Evolutionary conservation across 2,888 invertebrate species (phyloP), one percentile per base, ranked within the genome.

Genomic region (Pristionchus maxplancki): DNA sequence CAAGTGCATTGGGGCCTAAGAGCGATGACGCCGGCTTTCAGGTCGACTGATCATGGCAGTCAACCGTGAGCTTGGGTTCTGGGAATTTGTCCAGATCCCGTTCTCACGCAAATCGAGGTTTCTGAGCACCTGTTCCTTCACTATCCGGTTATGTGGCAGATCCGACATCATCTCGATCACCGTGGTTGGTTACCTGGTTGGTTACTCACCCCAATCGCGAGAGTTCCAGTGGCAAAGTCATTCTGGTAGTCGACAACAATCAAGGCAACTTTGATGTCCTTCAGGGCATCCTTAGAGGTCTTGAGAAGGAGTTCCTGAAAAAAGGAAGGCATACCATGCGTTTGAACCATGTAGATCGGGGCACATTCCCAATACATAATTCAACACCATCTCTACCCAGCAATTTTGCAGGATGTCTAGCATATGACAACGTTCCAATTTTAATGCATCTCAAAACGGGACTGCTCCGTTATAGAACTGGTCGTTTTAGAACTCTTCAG

Each of bases 181-280:
- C n/a, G n/a, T n/a, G n/a, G n/a, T n/a, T n/a, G n/a, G n/a, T n/a
- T n/a, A n/a, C n/a, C n/a, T n/a, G n/a, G n/a, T n/a, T n/a, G n/a
- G n/a, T n/a, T 4, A n/a, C 83, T 58, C 31, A 85, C 85, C 34
- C 40, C 64, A 24, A 85, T 64, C 1, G 58, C 44, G 24, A 85
- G 64, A 8, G 64, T 37, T 15, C 85, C 85, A 0, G 62, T 40
- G 13, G 34, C 64, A 20, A 85, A 85, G 44, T 85, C 85, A 40
- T 64, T 64, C 85, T 85, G 85, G 31, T 64, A 85, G 85, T 85
- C 85, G n/a, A 85, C 64, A 11, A 85, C 64, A 17, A 85, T 40
- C 20, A 85, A 44, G n/a, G 85, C 85, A 28, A 85, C 64, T 44
- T 64, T 85, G 64, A 85, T n/a, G 20, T 64, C 34, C 34, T 83